Evolutionary conservation across 2,113 vertebrate species (phyloP).

Genomic region (Struthidea cinerea): DNA sequence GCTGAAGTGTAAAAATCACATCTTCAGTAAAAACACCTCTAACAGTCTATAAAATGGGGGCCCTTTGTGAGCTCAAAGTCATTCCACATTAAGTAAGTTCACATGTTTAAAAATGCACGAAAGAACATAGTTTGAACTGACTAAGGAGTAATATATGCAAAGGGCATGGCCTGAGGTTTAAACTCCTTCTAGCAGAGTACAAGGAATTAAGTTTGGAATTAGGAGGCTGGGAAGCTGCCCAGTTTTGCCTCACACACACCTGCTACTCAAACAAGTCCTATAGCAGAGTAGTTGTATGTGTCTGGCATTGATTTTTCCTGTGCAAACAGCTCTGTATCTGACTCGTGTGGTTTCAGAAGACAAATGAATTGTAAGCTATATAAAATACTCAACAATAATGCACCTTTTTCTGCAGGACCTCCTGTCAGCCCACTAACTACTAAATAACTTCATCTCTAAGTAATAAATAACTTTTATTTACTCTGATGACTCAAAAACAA

Average conservation of each 20-base stretch:
- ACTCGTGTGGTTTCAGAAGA: not conserved
- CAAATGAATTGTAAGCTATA: not conserved
- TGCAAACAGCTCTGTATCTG: not conserved
- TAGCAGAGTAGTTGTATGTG: not conserved
- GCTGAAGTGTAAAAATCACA: not conserved
- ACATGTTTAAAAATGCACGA: not conserved
- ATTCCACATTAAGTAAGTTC: not conserved
- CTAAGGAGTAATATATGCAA: not conserved
- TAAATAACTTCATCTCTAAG: not conserved
- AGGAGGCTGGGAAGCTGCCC: not conserved
- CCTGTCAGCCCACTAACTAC: not conserved
- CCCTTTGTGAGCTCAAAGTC: not conserved
- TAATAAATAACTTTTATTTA: constrained; percentile 13
- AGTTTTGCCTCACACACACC: not conserved
- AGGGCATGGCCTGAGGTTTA: not conserved
- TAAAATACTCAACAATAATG: not conserved
- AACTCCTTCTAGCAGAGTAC: not conserved
- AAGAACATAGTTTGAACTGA: not conserved
- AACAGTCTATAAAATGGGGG: not conserved
- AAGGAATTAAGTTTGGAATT: not conserved
- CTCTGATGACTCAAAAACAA: not conserved
- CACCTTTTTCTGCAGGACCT: not conserved
- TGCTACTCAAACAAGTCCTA: not conserved
- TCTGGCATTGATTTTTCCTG: not conserved
- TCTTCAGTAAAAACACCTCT: not conserved